Evolutionary conservation across 2,113 vertebrate species (phyloP).

Genomic region (Percina caprodes): DNA sequence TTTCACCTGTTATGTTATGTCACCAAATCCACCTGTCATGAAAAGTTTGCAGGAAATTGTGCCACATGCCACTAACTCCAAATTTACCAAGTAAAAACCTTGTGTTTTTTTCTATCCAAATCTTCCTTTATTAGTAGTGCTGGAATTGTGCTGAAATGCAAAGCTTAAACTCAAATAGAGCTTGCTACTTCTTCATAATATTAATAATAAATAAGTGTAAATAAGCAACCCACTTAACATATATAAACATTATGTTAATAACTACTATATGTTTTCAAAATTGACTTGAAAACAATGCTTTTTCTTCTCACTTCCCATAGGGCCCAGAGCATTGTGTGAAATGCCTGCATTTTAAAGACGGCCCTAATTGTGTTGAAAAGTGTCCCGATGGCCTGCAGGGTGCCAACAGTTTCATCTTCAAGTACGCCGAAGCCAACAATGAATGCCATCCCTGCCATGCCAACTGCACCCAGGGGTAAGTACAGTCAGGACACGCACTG

Average conservation of each 20-base stretch:
- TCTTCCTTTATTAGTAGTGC: neutral
- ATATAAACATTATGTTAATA: neutral
- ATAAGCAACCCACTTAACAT: no score
- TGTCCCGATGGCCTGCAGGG: constrained; percentile 97
- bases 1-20: neutral
- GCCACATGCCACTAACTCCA: neutral
- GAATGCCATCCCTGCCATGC: constrained; percentile 96
- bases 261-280: neutral
- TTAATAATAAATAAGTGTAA: no score
- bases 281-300: neutral
- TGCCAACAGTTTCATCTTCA: constrained; percentile 98
- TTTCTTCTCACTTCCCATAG: constrained; percentile 71
- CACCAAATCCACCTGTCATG: neutral
- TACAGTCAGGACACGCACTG: constrained; percentile 18
- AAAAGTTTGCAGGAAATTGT: neutral
- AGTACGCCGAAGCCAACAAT: constrained; percentile 93
- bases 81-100: neutral
- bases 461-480: constrained; percentile 96
- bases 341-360: constrained; percentile 97
- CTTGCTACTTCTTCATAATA: neutral
- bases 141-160: neutral
- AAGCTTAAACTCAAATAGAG: neutral
- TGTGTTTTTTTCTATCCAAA: neutral
- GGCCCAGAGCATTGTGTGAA: constrained; percentile 96
- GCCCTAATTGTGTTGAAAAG: constrained; percentile 98